Evolutionary conservation across 2,797 vertebrate genomes (phyloP).

Genomic region (Gadopsis marmoratus): DNA sequence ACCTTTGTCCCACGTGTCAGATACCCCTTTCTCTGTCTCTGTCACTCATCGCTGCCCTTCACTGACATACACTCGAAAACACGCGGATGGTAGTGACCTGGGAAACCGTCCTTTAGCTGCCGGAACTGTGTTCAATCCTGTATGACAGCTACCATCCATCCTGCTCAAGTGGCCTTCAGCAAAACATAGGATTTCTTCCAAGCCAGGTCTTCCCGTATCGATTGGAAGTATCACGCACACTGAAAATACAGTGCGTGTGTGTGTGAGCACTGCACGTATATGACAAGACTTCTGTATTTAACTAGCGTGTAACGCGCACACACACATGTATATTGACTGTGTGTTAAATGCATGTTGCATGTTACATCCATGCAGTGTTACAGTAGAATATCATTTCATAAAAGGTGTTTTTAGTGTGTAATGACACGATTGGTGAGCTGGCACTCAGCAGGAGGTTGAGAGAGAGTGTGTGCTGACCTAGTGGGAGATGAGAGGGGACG

Average conservation of each 20-base stretch:
- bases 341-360: background rate
- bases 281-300: background rate
- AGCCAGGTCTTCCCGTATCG: slow-evolving; percentile 23
- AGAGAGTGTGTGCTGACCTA: slow-evolving; percentile 23
- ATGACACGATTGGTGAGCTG: slow-evolving; percentile 58
- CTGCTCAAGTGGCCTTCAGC: slow-evolving; percentile 50
- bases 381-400: slow-evolving; percentile 51
- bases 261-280: background rate
- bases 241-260: slow-evolving; percentile 2
- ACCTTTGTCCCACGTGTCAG: slow-evolving; percentile 21
- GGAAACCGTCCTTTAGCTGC: slow-evolving; percentile 42
- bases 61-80: slow-evolving; percentile 34
- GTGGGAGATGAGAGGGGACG: slow-evolving; percentile 47
- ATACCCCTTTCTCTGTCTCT: background rate
- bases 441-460: slow-evolving; percentile 49
- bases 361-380: no score
- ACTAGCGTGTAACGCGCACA: background rate
- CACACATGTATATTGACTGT: background rate
- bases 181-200: slow-evolving; percentile 31
- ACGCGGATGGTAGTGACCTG: slow-evolving; percentile 1
- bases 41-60: slow-evolving; percentile 38
- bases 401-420: slow-evolving; percentile 61
- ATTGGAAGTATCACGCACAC: slow-evolving; percentile 1
- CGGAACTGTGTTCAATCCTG: slow-evolving; percentile 32
- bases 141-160: slow-evolving; percentile 58